A percentile compares a stretch with the other conserved stretches of the same genome.
phyloP scores from a whole-genome alignment of 2,113 vertebrate genomes.

The Corythornis madagascariensis region DNA sequence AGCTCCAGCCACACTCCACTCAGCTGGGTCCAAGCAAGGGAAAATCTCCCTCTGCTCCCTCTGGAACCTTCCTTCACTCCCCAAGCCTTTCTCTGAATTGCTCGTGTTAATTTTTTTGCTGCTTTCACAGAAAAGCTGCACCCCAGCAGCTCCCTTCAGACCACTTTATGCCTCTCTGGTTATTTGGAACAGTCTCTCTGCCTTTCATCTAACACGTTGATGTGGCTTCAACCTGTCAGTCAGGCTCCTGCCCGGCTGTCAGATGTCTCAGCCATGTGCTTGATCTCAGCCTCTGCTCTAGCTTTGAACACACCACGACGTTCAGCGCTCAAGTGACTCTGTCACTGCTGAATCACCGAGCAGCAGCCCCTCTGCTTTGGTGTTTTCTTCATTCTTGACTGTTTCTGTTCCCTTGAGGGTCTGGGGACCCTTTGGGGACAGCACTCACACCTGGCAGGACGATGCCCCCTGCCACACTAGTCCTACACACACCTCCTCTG shows the following conservation, averaged over 20 bases:
- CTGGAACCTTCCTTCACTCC: not conserved
- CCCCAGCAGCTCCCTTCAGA: not conserved
- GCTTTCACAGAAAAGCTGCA: not conserved
- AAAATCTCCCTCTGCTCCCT: not conserved
- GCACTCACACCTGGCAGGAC: fast-evolving
- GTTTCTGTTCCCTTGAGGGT: not conserved
- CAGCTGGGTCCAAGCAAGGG: no score
- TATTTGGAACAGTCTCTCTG: not conserved
- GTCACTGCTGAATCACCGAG: not conserved
- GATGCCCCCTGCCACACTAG: not conserved
- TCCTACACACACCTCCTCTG: fast-evolving
- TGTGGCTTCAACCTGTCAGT: not conserved
- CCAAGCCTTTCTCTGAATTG: not conserved
- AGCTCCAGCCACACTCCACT: no score
- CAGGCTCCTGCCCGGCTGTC: slow-evolving; percentile 15
- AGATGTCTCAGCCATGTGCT: not conserved
- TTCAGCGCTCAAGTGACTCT: not conserved
- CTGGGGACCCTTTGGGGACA: not conserved
- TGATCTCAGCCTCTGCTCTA: slow-evolving; percentile 22
- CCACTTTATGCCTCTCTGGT: not conserved
- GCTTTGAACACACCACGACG: not conserved
- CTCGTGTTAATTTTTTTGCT: not conserved
- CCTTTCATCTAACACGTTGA: not conserved
- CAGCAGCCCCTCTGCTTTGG: not conserved
- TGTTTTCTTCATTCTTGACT: not conserved